Evolutionary conservation across 2,797 vertebrate genomes (phyloP), one percentile per base, ranked within the genome.

Genomic region (Fistularia commersonii): DNA sequence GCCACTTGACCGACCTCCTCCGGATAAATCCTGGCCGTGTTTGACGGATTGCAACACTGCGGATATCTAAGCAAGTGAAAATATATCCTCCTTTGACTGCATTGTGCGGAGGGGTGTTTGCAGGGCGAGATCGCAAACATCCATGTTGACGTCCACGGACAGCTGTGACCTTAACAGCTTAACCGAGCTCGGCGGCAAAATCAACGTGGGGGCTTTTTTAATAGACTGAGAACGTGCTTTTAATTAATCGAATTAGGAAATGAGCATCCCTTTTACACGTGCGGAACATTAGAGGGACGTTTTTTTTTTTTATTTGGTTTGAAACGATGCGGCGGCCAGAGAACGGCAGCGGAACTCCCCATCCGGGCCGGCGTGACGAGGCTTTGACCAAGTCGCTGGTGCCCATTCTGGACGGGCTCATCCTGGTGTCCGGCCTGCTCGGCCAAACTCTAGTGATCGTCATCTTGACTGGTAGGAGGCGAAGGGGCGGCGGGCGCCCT

Each of bases 361-460:
- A 48, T 40, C 34, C 40, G 1, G 58, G 34, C 4, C 58, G 5
- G 3, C 32, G 35, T 15, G 33, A 67, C 2, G 75, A 68, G n/a
- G n/a, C 36, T 39, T 6, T 86, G 46, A 65, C 83, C 36, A 66
- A 48, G 65, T 39, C 52, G 1, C 1, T 89, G n/a, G 81, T 90
- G n/a, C 88, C 90, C 6, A 50, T 78, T 41, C 66, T 93, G 61
- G 91, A 93, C 1, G 73, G 76, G 5, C 11, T 87, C 2, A 87
- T 92, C 54, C 79, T 91, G 46, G 71, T 85, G 41, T 83, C 79
- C 0, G 90, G 91, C 3, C 57, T 91, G 35, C 33, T 89, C 15
- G 91, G 91, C 2, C 90, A 92, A 72, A 79, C 56, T 0, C 72
- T 93, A 51, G 87, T 91, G 39, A 84, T 91, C 44, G 41, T 60